Base-by-base conservation (phyloP, 2,113 vertebrate genomes). In the Rhea pennata region DNA sequence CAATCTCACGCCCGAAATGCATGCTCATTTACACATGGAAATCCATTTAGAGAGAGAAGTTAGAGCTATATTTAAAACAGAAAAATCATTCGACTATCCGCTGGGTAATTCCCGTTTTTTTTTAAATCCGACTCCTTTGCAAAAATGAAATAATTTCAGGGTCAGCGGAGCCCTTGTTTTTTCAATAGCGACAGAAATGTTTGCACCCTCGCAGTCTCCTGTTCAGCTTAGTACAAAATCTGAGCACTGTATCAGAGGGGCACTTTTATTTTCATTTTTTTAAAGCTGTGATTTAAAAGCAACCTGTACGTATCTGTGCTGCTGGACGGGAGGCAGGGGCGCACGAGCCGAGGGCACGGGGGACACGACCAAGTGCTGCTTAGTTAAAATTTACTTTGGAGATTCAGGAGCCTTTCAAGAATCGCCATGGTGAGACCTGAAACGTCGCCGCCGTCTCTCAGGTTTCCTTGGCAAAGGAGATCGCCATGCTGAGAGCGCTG, bases 11-110 rank as follows among this genome's bases (percentile, higher is more conserved):
- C 84, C 91, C n/a, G 64, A 83, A 69, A 90, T 23, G 51, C 62
- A 87, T 44, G 53, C 88, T 86, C 86, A 78, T 93, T 96, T 96
- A 84, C 92, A 92, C 69, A 44, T 44, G 76, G 92, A 87, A 95
- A 96, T 65, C 65, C 83, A 81, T 53, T 88, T 78, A 88, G 64
- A 74, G 77, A 77, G 26, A 66, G 20, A 93, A 93, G 93, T 81
- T 53, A 13, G 33, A 78, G 92, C 54, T 86, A 48, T 61, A 75
- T 87, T 90, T 78, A 84, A 95, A 94, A 23, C 39, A 74, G 66
- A 85, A 77, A 67, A 90, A 88, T 42, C 85, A 69, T 23, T 87
- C 48, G 27, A 40, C 85, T 74, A 26, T 84, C 92, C 20, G 2
- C 0, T 0, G 56, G 85, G 73, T 79, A 78, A 20, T 65, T 90